Base-by-base conservation (phyloP, 92 coral and sea anemone species). In the Ricordea florida region DNA sequence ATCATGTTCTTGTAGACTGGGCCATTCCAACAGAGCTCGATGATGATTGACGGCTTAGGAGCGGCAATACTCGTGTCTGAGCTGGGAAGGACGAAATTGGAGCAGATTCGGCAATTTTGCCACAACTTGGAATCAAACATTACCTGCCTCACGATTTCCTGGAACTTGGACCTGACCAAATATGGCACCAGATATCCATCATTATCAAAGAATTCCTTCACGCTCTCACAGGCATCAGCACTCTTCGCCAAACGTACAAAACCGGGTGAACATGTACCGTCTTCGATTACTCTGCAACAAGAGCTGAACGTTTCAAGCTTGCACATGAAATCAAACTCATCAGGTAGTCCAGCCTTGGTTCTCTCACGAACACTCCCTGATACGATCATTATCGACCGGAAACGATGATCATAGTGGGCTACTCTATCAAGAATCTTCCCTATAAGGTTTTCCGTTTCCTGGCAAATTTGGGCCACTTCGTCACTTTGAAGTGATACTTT, bases 311-410 rank as follows among this genome's bases (percentile, higher is more conserved):
- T 11, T 36, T 76, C 65, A 41, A 69, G 85, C 4, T 44, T 79
- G 60, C 85, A 79, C 85, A 79, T 79, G 40, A 79, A 56, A 62
- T 79, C 85, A 24, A 26, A 79, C 47, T 79, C 85, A 46, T 79
- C 55, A 10, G 79, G 85, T 57, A 79, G 51, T 17, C 85, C 70
- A 5, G 79, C 79, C 51, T 79, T 79, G 53, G 85, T 79, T 69
- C 57, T 51, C 50, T 79, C 79, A 31, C 79, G 70, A 51, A 79
- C 79, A 57, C 85, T 79, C 23, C 85, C 85, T 2, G 85, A 69
- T 36, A 61, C 32, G 5, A 79, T 34, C 69, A 79, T 6, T 29
- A 16, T 61, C 28, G 85, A 79, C 30, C 50, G 79, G 31, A 78
- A 69, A 33, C 85, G 85, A 56, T 15, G 15, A 69, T 79, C 85